These are phyloP conservation scores for Asobara japonica DNA, from an alignment of 1,140 invertebrate species.

Conservation along the genomic window DNA sequence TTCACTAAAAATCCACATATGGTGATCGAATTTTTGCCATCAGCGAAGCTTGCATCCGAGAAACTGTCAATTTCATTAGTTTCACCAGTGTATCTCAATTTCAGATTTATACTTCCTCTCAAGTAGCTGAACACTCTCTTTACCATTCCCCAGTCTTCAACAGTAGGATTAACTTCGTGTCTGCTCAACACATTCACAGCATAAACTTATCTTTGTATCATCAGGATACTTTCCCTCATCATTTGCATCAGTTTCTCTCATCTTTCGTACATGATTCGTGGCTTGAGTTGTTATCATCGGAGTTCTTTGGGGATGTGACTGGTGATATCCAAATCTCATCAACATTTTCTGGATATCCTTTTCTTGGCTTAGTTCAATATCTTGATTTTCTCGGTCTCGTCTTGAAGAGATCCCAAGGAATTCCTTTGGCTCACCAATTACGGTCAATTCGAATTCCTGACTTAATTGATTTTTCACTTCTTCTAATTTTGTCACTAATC, in stretches of 20 bases:
- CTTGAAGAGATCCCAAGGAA: background rate
- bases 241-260: background rate
- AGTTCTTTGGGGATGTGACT: no score
- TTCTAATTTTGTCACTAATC: background rate
- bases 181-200: background rate
- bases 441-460: background rate
- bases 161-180: background rate
- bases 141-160: background rate
- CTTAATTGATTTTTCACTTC: background rate
- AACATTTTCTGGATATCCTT: background rate
- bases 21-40: background rate
- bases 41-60: background rate
- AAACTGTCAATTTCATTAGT: background rate
- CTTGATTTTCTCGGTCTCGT: background rate
- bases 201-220: background rate
- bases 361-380: background rate
- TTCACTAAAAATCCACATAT: background rate
- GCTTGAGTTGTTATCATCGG: background rate
- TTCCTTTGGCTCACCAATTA: background rate
- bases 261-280: background rate
- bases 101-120: background rate
- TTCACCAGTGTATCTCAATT: background rate
- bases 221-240: background rate
- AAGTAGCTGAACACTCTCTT: no score
- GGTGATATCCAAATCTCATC: background rate